Conservation (phyloP, 2,113 vertebrate genomes). For the Turnix velox region DNA sequence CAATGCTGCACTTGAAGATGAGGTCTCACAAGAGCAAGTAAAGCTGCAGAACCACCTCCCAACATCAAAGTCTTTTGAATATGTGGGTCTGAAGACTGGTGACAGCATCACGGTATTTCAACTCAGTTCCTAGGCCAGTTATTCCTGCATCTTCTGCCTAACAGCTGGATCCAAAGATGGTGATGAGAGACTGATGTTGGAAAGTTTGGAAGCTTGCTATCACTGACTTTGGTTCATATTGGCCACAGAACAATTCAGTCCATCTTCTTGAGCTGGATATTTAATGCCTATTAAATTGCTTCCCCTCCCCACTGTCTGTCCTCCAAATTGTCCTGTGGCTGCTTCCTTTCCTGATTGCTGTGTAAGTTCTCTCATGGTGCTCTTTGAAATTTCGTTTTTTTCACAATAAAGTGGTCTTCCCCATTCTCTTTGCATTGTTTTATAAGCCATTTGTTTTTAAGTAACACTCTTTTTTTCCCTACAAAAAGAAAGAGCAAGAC, state of each 20-base stretch:
- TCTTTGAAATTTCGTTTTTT: slow-evolving; percentile 45
- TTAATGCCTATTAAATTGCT: background rate
- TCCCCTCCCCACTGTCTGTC: background rate
- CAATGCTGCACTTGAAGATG: no score
- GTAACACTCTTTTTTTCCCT: slow-evolving; percentile 7
- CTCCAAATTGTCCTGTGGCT: background rate
- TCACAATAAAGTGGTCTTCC: slow-evolving; percentile 51
- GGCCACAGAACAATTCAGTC: background rate
- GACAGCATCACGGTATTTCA: accelerated
- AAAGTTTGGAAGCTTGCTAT: background rate
- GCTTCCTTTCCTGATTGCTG: background rate
- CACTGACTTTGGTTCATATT: background rate
- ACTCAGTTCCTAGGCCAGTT: background rate
- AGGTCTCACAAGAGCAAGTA: background rate
- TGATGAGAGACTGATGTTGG: background rate
- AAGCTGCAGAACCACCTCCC: background rate
- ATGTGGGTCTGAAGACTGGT: background rate
- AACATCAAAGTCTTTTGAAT: accelerated
- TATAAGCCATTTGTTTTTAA: slow-evolving; percentile 60
- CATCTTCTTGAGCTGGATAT: background rate
- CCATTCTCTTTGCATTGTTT: slow-evolving; percentile 52
- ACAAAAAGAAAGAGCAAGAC: slow-evolving; percentile 29
- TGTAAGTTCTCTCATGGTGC: background rate
- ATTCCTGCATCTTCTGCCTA: background rate
- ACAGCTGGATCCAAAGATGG: background rate